These are phyloP conservation scores for Penaeus chinensis DNA, from an alignment of 1,140 invertebrate species.

Conservation along the genomic window DNA sequence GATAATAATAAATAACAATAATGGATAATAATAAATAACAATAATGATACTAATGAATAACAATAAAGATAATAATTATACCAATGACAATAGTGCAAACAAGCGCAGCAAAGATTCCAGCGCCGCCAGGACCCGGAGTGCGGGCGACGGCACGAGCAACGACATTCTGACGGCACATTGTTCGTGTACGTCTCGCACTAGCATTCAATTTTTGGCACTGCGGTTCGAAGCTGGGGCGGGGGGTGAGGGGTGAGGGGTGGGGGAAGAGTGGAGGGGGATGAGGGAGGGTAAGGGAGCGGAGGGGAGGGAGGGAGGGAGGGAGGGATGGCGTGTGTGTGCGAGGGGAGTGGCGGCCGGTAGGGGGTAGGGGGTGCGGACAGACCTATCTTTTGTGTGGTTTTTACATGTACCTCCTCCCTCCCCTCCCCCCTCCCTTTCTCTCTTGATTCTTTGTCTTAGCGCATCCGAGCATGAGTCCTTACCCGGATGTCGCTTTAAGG, in stretches of 20 bases:
- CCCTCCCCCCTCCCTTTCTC: not conserved
- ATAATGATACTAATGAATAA: no score
- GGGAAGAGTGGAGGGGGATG: not conserved
- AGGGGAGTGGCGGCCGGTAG: not conserved
- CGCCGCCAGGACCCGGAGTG: not conserved
- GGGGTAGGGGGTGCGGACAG: not conserved
- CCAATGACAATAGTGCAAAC: no score
- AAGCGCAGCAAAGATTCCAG: no score
- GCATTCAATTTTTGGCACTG: not conserved
- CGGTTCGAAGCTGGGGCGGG: not conserved
- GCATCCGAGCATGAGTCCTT: no score
- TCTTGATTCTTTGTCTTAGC: not conserved
- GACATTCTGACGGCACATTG: no score
- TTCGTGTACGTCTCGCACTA: not conserved
- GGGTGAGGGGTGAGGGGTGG: not conserved
- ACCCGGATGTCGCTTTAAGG: not conserved
- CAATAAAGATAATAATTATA: no score
- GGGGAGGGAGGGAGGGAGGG: not conserved
- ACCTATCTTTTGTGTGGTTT: constrained; percentile 1
- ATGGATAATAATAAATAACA: no score
- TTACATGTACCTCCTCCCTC: not conserved
- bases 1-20: no score
- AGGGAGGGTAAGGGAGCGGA: not conserved
- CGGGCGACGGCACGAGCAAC: not conserved
- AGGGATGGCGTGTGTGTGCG: not conserved